Base-by-base conservation (phyloP, 2,888 invertebrate genomes). In the Achlya flavicornis region DNA sequence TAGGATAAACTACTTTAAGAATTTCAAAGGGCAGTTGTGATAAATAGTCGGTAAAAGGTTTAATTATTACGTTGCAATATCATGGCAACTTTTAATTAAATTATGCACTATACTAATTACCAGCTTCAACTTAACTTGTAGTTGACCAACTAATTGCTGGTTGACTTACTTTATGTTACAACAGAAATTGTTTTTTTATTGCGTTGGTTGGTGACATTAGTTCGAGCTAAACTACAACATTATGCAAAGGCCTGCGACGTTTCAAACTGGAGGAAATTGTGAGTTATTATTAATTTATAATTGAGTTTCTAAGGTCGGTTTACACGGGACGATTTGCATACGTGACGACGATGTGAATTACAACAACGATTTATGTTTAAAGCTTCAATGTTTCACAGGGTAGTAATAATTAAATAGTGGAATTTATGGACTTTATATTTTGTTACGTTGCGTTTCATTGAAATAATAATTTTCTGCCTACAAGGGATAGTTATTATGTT, bases 211-310 rank as follows among this genome's bases (percentile, higher is more conserved):
- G 19, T 19, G 41, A 41, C 60, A 41, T 60, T 60, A 60, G 60
- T 60, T 59, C 7, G 11, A 60, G 41, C 19, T 41, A 3, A 16
- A 41, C 38, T 19, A 16, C 48, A 14, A 19, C 53, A 60, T 60
- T 60, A 60, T 60, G 60, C 60, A 38, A 19, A 26, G 8, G 26
- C 60, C 41, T 26, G 60, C 60, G 41, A 41, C 41, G 41, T 43
- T 41, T 6, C 26, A 3, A 41, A 19, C 6, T 41, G 41, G 41
- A 60, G 60, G 33, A 60, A 60, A 60, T 60, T 60, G 26, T 59
- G 16, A 35, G 3, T 38, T 59, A 59, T 59, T 59, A 53, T 16
- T 48, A 48, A 48, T 48, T 48, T 48, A 59, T 59, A 59, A 59
- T 35, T 33, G 59, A 59, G 59, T 59, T 59, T 38, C 11, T 59